Percentiles rank a stretch among this genome's conserved stretches.
Evolutionary conservation across 2,113 vertebrate species (phyloP).

Genomic region (Sterna hirundo): DNA sequence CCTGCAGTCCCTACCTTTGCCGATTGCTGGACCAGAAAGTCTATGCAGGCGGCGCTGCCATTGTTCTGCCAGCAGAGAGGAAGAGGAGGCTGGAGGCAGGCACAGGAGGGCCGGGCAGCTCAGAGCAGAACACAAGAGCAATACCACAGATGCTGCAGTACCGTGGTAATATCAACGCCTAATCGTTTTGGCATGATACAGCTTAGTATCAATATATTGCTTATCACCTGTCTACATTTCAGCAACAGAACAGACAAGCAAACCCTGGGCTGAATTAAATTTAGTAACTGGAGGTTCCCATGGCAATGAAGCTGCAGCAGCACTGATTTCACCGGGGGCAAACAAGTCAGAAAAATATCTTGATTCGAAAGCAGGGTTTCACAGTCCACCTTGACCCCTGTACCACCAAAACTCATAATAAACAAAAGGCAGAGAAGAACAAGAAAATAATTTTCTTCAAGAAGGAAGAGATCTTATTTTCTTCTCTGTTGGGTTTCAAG

Average conservation of each 20-base stretch:
- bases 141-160: neutral
- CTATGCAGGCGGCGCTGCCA: rapidly evolving
- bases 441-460: neutral
- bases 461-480: neutral
- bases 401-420: neutral
- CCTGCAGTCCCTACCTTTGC: neutral
- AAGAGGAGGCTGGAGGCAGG: neutral
- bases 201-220: conserved; percentile 1
- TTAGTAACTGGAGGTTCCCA: conserved; percentile 65
- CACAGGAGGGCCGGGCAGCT: neutral
- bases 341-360: conserved; percentile 40
- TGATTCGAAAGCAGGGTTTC: neutral
- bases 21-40: neutral
- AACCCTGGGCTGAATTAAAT: conserved; percentile 52
- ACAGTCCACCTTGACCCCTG: neutral
- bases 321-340: conserved; percentile 35
- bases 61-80: neutral
- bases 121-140: neutral
- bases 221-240: conserved; percentile 48
- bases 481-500: neutral
- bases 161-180: neutral
- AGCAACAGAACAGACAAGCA: conserved; percentile 30
- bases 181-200: neutral
- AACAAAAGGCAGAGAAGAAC: neutral
- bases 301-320: conserved; percentile 61